Percentiles rank a stretch among this genome's conserved stretches.
Evolutionary conservation across 2,888 invertebrate species (phyloP).

Genomic region (Lepidonotus clava): DNA sequence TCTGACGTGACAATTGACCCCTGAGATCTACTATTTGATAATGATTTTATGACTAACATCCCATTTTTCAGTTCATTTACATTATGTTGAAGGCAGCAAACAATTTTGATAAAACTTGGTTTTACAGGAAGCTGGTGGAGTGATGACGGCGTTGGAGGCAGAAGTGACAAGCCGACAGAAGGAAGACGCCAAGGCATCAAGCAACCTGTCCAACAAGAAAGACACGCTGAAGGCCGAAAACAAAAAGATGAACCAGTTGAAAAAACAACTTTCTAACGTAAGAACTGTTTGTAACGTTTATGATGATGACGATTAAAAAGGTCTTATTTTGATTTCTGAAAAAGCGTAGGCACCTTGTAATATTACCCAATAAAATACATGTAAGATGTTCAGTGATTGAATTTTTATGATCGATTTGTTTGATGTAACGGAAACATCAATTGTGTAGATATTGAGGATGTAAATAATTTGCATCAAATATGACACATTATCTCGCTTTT

Average conservation of each 20-base stretch:
- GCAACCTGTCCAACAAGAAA: constrained; percentile 85
- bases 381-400: too few relatives aligned
- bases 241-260: constrained; percentile 86
- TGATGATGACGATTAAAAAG: too few relatives aligned
- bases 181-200: constrained; percentile 85
- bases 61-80: too few relatives aligned
- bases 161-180: constrained; percentile 85
- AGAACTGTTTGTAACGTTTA: too few relatives aligned
- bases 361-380: too few relatives aligned
- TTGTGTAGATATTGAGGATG: neutral
- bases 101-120: neutral
- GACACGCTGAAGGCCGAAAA: constrained; percentile 86
- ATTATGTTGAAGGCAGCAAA: too few relatives aligned
- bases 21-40: too few relatives aligned
- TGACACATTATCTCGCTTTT: neutral
- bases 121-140: constrained; percentile 85
- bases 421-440: neutral
- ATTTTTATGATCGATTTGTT: too few relatives aligned
- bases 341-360: too few relatives aligned
- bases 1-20: too few relatives aligned
- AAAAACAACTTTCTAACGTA: constrained; percentile 86
- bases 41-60: too few relatives aligned
- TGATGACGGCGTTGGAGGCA: constrained; percentile 85
- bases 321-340: too few relatives aligned
- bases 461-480: neutral